Evolutionary conservation across 2,113 vertebrate species (phyloP).

Genomic region (Octodon degus): DNA sequence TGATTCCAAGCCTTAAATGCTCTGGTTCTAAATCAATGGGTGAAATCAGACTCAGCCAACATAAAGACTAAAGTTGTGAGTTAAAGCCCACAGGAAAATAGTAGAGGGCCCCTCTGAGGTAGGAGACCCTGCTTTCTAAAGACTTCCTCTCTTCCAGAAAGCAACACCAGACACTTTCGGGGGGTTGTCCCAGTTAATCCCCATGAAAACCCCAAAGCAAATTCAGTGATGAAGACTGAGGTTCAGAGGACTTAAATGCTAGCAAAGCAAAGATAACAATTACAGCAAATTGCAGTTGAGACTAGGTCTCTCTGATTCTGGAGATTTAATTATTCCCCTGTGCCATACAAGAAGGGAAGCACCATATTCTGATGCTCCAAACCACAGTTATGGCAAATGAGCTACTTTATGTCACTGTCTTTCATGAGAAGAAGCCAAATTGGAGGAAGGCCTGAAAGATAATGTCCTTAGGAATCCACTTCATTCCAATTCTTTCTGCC

Average conservation of each 20-base stretch:
- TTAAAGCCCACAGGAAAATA: background rate
- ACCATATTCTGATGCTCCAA: background rate
- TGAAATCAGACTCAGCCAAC: background rate
- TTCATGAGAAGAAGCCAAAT: background rate
- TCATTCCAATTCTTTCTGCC: background rate
- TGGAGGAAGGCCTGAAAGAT: background rate
- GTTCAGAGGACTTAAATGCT: accelerated
- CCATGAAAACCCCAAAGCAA: background rate
- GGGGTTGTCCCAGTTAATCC: no score
- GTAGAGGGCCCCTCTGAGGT: background rate
- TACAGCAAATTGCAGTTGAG: background rate
- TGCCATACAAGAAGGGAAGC: background rate
- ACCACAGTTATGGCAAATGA: background rate
- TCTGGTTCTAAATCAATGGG: background rate
- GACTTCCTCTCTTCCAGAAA: background rate
- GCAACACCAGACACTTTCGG: background rate
- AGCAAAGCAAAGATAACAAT: background rate
- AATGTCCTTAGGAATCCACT: background rate
- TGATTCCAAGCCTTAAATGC: background rate
- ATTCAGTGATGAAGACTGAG: background rate
- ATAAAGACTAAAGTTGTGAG: background rate
- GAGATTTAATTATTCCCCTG: background rate
- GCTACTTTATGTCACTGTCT: background rate
- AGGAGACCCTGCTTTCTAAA: background rate
- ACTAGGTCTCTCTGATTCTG: background rate